Conservation (phyloP, 2,888 invertebrate species). For the Lacanobia oleracea region DNA sequence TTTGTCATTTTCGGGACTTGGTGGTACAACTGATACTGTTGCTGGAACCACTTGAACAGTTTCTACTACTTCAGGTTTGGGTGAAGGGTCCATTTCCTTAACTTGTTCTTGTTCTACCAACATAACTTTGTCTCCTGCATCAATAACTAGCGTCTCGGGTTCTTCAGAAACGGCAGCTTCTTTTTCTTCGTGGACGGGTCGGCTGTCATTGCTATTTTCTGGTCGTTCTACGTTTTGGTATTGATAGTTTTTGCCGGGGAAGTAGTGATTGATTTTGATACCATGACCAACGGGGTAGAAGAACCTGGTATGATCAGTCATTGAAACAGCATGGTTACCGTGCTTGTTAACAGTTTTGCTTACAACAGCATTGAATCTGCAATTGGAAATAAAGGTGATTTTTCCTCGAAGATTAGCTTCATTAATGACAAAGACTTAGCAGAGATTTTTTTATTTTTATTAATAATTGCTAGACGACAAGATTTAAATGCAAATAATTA, state of each 20-base stretch:
- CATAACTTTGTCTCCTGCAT: slow-evolving; percentile 67
- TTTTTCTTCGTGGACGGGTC: slow-evolving; percentile 74
- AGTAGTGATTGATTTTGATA: slow-evolving; percentile 84
- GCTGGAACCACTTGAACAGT: slow-evolving; percentile 70
- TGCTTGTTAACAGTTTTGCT: slow-evolving; percentile 86
- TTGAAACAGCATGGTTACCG: slow-evolving; percentile 82
- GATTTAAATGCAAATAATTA: neutral
- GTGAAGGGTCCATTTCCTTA: slow-evolving; percentile 62
- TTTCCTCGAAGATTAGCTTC: neutral
- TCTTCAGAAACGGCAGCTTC: slow-evolving; percentile 54
- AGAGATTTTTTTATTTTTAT: neutral
- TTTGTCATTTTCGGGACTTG: slow-evolving; percentile 45
- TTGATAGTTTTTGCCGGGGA: slow-evolving; percentile 78
- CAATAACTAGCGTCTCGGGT: slow-evolving; percentile 59
- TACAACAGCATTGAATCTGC: slow-evolving; percentile 91
- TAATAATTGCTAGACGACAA: neutral
- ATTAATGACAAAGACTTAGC: neutral
- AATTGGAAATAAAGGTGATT: slow-evolving; percentile 16
- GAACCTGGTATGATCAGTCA: slow-evolving; percentile 80
- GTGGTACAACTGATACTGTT: slow-evolving; percentile 68
- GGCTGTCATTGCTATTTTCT: slow-evolving; percentile 64
- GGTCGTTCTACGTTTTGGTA: slow-evolving; percentile 59
- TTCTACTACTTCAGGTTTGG: slow-evolving; percentile 68
- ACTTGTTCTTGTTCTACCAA: slow-evolving; percentile 64
- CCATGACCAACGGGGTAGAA: slow-evolving; percentile 81